phyloP scores from a whole-genome alignment of 2,888 invertebrate species.

The Seladonia tumulorum region DNA sequence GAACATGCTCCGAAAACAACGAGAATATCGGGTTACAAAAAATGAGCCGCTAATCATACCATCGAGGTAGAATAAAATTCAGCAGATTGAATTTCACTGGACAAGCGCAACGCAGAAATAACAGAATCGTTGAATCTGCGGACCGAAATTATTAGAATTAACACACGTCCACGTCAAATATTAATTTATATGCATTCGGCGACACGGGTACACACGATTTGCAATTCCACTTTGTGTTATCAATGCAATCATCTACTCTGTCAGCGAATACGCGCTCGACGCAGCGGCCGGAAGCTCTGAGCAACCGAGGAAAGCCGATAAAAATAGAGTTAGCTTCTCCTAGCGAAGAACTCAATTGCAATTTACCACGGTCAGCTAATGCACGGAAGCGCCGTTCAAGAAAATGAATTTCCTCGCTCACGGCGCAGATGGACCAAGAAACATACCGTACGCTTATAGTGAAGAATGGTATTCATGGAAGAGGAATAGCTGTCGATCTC shows the following conservation, averaged over 20 bases:
- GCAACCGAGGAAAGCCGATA: neutral
- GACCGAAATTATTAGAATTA: neutral
- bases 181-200: conserved; percentile 10
- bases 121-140: neutral
- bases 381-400: conserved; percentile 28
- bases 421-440: conserved; percentile 54
- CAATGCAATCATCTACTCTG: neutral
- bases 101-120: neutral
- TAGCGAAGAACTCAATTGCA: conserved; percentile 27
- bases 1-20: neutral
- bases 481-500: conserved; percentile 47
- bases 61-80: neutral
- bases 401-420: conserved; percentile 65
- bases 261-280: neutral
- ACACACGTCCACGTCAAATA: neutral
- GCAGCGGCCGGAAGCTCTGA: neutral
- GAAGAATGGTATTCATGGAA: conserved; percentile 57
- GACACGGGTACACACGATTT: neutral
- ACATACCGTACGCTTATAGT: conserved; percentile 64
- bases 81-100: neutral
- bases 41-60: neutral
- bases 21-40: neutral
- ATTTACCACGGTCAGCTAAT: conserved; percentile 36
- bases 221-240: conserved; percentile 6
- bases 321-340: conserved; percentile 31